These are phyloP conservation scores for Medauroidea extradentata DNA, from an alignment of 1,140 invertebrate species.

Conservation along the genomic window DNA sequence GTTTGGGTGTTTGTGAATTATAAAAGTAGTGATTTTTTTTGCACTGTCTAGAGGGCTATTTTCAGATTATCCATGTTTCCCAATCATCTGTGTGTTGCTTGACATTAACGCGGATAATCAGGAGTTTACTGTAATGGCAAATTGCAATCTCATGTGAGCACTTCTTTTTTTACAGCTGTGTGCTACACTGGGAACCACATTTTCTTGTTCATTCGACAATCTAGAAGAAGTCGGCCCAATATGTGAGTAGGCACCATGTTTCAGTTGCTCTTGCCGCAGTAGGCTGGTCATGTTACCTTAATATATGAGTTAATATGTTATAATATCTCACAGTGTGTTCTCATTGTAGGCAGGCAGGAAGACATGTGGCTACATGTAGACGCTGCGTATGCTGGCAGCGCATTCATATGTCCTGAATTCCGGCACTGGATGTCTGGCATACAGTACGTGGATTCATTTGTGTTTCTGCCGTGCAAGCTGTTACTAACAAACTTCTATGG, in stretches of 20 bases:
- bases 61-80: no score
- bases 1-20: no score
- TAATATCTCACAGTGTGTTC: background rate
- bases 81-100: no score
- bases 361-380: constrained; percentile 7
- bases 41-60: no score
- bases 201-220: constrained; percentile 3
- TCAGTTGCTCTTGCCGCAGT: background rate
- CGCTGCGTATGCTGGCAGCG: constrained; percentile 36
- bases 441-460: constrained; percentile 50
- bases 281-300: background rate
- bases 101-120: no score
- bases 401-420: constrained; percentile 56
- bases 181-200: constrained; percentile 4
- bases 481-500: constrained; percentile 55
- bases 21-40: no score
- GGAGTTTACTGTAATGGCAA: no score
- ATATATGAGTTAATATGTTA: background rate
- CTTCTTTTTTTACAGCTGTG: constrained; percentile 4
- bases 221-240: constrained; percentile 1
- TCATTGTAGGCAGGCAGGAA: background rate
- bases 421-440: constrained; percentile 48
- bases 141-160: no score
- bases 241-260: background rate
- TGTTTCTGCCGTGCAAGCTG: constrained; percentile 59